phyloP scores from a whole-genome alignment of 2,888 invertebrate genomes.

The Synergus laeviventris region DNA sequence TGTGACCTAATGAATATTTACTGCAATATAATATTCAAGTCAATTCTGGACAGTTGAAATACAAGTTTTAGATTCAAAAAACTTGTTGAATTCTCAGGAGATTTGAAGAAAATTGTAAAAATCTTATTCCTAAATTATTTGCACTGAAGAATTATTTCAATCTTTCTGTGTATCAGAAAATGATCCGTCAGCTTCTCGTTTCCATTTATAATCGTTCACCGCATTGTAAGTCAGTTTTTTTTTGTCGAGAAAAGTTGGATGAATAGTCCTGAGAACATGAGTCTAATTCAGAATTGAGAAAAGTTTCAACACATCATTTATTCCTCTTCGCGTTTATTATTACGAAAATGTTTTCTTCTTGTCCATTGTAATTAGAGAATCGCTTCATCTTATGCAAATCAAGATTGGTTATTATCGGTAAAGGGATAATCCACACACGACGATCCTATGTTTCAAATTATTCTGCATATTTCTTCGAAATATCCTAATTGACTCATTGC shows the following conservation, averaged over 20 bases:
- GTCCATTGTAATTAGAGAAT: neutral
- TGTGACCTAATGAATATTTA: too few species aligned
- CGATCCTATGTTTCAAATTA: slow-evolving; percentile 42
- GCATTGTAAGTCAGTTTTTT: neutral
- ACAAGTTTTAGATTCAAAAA: too few species aligned
- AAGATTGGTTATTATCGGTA: slow-evolving; percentile 41
- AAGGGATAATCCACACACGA: slow-evolving; percentile 50
- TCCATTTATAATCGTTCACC: neutral
- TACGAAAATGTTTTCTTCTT: slow-evolving; percentile 6
- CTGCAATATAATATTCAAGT: too few species aligned
- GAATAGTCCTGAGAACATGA: slow-evolving; percentile 19
- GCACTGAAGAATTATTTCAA: neutral
- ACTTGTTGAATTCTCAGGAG: too few species aligned
- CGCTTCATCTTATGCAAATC: neutral
- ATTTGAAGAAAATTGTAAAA: neutral
- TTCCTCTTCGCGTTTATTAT: neutral
- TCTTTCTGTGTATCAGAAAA: neutral
- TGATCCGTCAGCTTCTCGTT: neutral
- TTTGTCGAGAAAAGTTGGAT: neutral
- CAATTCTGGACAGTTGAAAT: too few species aligned
- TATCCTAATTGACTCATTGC: neutral
- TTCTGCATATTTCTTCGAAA: neutral
- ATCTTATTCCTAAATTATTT: neutral
- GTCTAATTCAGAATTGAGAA: neutral
- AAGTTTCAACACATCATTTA: neutral